A percentile compares a stretch with the other conserved stretches of the same genome.
Evolutionary conservation across 2,113 vertebrate genomes (phyloP).

Genomic region (Lamprotornis superbus): DNA sequence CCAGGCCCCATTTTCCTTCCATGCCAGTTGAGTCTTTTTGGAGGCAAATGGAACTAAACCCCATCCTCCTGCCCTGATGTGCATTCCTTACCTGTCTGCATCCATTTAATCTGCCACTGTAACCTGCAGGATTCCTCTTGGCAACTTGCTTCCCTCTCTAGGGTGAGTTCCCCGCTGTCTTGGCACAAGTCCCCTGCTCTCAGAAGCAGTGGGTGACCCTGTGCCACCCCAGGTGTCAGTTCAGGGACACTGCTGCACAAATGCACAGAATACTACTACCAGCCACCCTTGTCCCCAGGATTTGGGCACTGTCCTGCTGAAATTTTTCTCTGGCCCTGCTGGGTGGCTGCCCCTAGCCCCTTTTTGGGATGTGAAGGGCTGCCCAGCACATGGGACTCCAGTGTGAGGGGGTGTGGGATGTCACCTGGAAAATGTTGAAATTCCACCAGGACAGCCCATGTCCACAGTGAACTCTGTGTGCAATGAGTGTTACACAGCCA

Average conservation of each 20-base stretch:
- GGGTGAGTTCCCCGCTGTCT: rapidly evolving
- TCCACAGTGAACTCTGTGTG: neutral
- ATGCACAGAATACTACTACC: neutral
- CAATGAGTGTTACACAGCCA: rapidly evolving
- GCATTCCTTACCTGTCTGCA: neutral
- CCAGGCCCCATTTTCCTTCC: neutral
- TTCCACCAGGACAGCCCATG: rapidly evolving
- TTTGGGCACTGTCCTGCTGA: neutral
- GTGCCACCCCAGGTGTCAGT: neutral
- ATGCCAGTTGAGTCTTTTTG: rapidly evolving
- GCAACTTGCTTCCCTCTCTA: neutral
- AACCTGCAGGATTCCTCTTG: neutral
- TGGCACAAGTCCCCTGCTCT: neutral
- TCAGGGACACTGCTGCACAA: neutral
- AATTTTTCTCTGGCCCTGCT: rapidly evolving
- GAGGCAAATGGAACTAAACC: neutral
- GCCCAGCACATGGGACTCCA: neutral
- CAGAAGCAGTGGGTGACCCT: neutral
- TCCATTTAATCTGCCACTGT: rapidly evolving
- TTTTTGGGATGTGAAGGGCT: neutral
- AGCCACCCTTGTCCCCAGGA: neutral
- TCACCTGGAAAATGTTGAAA: neutral
- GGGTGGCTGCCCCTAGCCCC: neutral
- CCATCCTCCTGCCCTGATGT: neutral
- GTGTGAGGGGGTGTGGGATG: neutral